Evolutionary conservation across 1,140 invertebrate species (phyloP), one percentile per base, ranked within the genome.

Genomic region (Trypoxylus dichotomus): DNA sequence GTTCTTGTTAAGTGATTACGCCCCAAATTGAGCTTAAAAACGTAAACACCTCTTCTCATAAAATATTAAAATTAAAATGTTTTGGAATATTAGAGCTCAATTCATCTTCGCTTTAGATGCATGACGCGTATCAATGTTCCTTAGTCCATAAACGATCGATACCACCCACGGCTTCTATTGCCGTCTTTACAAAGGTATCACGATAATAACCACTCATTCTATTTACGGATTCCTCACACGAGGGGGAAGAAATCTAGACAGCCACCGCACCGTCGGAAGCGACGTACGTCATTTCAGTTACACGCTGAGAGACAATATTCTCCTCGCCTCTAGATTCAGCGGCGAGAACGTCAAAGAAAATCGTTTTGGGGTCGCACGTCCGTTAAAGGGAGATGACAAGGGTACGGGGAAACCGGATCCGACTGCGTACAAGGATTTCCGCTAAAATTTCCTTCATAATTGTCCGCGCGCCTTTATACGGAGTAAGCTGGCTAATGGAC

Each of bases 381-480:
- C 47, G 47, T 54, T 54, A 68, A 24, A 29, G 13, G 21, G 21
- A 68, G 60, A 68, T 27, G 60, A 68, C 60, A 24, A 68, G 60
- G 60, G 60, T 68, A 68, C 60, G 13, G 21, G 19, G 27, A 68
- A 68, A 68, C 60, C 60, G 60, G 21, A 68, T 68, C 60, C 60
- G 11, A 68, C 27, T 68, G 60, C 60, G 60, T 68, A 68, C 60
- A 24, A 68, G 60, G 60, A 68, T 68, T 68, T 68, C 60, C 60
- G 60, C 24, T 68, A 68, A 58, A 58, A 58, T 58, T 58, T 58
- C 47, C 47, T 58, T 58, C 47, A 68, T 68, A 68, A 68, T 68
- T 68, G 60, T 68, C 60, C 60, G 24, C 21, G 60, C 21, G 60
- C 60, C 60, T 24, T 68, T 68, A 15, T 24, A 24, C 60, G 60